Percentiles rank a stretch among this genome's conserved stretches.
These are phyloP conservation scores for Cherax destructor DNA, from an alignment of 1,140 invertebrate genomes.

Conservation along the genomic window DNA sequence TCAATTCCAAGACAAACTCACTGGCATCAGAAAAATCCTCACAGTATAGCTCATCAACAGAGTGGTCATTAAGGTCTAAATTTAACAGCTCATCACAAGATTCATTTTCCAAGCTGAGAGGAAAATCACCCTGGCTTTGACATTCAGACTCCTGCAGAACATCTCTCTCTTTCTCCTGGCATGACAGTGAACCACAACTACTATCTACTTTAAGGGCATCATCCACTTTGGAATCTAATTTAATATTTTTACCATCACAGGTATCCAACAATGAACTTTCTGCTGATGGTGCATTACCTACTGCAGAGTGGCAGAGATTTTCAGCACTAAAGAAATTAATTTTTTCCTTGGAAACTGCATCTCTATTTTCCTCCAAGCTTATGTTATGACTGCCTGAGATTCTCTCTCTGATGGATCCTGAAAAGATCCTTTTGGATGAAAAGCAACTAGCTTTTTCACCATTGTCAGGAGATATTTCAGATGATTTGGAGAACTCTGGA, in stretches of 20 bases:
- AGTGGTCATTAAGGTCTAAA: conserved; percentile 3
- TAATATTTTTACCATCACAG: not conserved
- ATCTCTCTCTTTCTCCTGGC: not conserved
- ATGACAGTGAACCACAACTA: not conserved
- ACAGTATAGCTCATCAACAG: conserved; percentile 20
- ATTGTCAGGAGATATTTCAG: not conserved
- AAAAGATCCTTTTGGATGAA: not conserved
- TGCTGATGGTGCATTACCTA: not conserved
- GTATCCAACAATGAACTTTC: not conserved
- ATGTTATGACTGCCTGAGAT: not conserved
- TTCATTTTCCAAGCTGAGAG: conserved; percentile 1
- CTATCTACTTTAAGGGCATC: not conserved
- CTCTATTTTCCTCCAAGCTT: not conserved
- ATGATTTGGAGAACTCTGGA: not conserved
- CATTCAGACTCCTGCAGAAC: not conserved
- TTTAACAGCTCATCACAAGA: conserved; percentile 23
- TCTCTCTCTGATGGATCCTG: not conserved
- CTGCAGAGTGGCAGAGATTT: not conserved
- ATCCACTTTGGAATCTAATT: not conserved
- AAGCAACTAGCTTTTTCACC: too few species aligned
- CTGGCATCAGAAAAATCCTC: conserved; percentile 32
- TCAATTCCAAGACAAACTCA: conserved; percentile 33
- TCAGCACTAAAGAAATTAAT: not conserved
- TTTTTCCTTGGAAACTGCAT: not conserved
- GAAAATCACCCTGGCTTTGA: not conserved